Base-by-base conservation (phyloP, 2,113 vertebrate species). In the Tenebrosternarchus preto region DNA sequence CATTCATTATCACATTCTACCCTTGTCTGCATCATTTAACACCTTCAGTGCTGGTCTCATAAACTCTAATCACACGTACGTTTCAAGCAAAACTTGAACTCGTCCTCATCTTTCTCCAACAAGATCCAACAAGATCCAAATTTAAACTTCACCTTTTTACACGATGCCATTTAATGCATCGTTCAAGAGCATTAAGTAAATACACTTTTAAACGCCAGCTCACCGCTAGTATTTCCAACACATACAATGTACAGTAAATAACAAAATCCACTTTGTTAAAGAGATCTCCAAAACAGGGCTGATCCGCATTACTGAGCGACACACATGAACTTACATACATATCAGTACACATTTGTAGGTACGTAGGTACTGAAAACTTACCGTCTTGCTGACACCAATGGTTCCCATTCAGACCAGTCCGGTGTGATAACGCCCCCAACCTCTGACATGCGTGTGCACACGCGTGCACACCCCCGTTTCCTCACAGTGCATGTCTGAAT, bases 331-430 rank as follows among this genome's bases (percentile, higher is more conserved):
- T 22, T 56, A 33, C 63, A 33, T 15, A 29, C 25, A 9, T 17
- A 3, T 24, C 5, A 12, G 5, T 24, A 50, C 22, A 20, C 33
- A 33, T 70, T 66, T 1, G 6, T 56, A 19, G 17, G 24, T 31
- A 69, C 27, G 20, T 24, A 60, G 20, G 33, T 43, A 76, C 27
- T 9, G 12, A 56, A 78, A 69, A 76, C 84, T 86, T 77, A 87
- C 86, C 84, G 39, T 77, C 70, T 25, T 39, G 71, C 78, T 63
- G 81, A 20, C 57, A n/a, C 3, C 60, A 53, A 68, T 33, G 56
- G 81, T 72, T 74, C 29, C 53, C 53, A 80, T 76, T 66, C 80
- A 70, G 57, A 87, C 81, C 72, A 70, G 64, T 66, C 20, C 29
- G 25, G 43, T 67, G 68, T 77, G 56, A 83, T 27, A 74, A 78